Evolutionary conservation across 2,113 vertebrate genomes (phyloP), one percentile per base, ranked within the genome.

Genomic region (Rana temporaria): DNA sequence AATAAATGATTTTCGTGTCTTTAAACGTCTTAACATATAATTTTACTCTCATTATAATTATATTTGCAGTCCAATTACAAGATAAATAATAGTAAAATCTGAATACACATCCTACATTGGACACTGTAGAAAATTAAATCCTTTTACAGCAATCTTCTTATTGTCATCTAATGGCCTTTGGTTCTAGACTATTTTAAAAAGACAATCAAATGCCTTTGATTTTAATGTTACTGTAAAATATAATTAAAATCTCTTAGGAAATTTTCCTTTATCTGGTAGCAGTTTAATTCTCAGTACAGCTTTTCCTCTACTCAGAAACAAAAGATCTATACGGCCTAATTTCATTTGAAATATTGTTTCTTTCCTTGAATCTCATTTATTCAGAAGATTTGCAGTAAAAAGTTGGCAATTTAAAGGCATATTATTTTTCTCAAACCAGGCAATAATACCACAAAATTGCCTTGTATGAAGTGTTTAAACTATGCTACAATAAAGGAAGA

Each of bases 171-270:
- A 73, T 66, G 69, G 69, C 62, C 70, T 74, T 82, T 82, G 52
- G 60, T 74, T 82, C 62, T 64, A 55, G 69, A 74, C 38, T 74
- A 20, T 74, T 82, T 82, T 82, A 48, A 73, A 70, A 82, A 69
- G 73, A 82, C 26, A 81, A 81, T 81, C 59, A 73, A 82, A 73
- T 56, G 42, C 63, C 71, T 82, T 82, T 73, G 79, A 74, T 73
- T 74, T 59, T 82, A 73, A 65, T 65, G 48, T 74, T 82, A 82
- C 69, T 65, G 48, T 73, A 73, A 82, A 82, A 82, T 82, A 64
- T 73, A 82, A 82, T 82, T 82, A 82, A 82, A 65, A 82, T 82
- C 69, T 73, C 69, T 48, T 59, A 65, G 69, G 69, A 73, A 82
- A 53, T 55, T 63, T 73, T 24, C 60, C 42, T 73, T 82, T 82